Conservation (phyloP, 2,888 invertebrate genomes). For the Drosophila cyrtoloma region DNA sequence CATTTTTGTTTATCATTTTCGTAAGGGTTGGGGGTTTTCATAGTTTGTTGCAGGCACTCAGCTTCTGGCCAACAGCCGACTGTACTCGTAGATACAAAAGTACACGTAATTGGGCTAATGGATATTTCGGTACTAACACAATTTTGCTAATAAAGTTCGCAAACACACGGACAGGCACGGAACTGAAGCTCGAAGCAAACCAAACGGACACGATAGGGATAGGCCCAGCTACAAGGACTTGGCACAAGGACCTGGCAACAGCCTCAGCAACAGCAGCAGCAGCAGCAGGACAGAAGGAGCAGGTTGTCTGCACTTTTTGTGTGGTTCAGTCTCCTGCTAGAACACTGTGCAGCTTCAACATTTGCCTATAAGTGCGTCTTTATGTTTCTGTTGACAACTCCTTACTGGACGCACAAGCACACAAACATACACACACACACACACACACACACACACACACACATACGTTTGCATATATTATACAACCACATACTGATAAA, state of each 20-base stretch:
- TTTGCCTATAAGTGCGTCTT: constrained; percentile 73
- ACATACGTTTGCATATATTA: not conserved
- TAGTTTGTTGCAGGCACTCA: not conserved
- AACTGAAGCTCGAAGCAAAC: constrained; percentile 24
- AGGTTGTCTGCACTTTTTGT: constrained; percentile 68
- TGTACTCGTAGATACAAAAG: constrained; percentile 64
- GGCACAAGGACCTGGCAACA: constrained; percentile 12
- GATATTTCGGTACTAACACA: constrained; percentile 81
- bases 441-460: constrained; percentile 33
- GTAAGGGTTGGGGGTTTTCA: not conserved
- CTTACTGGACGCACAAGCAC: constrained; percentile 57
- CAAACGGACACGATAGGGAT: constrained; percentile 21
- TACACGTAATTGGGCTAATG: constrained; percentile 81
- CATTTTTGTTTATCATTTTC: constrained; percentile 61
- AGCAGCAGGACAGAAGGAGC: not conserved
- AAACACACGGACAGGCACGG: constrained; percentile 58
- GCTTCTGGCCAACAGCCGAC: constrained; percentile 19
- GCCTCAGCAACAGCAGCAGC: constrained; percentile 46
- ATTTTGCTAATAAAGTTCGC: constrained; percentile 80
- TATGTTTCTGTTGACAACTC: constrained; percentile 78
- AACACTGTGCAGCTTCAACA: constrained; percentile 42
- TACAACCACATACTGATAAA: constrained; percentile 7
- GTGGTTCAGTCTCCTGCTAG: constrained; percentile 40
- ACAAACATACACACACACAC: constrained; percentile 17
- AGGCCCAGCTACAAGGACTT: constrained; percentile 28